Evolutionary conservation across 1,140 invertebrate species (phyloP).

Genomic region (Zaprionus ghesquierei): DNA sequence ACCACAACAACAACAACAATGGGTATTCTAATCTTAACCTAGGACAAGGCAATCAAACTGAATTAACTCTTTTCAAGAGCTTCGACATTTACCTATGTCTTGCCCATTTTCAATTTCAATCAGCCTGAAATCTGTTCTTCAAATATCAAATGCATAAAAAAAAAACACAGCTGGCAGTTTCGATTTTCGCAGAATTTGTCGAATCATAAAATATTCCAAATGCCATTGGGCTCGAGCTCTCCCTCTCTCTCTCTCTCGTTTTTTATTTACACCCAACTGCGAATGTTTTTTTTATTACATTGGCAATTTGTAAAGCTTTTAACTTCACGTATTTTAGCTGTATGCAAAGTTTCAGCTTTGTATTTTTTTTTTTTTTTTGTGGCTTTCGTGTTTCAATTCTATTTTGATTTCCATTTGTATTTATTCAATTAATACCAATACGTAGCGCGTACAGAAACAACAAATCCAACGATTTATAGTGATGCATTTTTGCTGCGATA

Average conservation of each 20-base stretch:
- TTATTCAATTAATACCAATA: slow-evolving; percentile 11
- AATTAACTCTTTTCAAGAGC: no score
- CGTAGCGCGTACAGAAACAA: slow-evolving; percentile 2
- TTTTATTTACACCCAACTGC: neutral
- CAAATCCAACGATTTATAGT: slow-evolving; percentile 19
- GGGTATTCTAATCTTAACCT: neutral
- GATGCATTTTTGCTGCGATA: neutral
- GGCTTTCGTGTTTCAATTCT: neutral
- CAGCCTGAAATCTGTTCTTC: no score
- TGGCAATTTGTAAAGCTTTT: neutral
- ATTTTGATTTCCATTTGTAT: neutral
- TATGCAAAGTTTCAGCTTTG: neutral
- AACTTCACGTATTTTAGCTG: neutral
- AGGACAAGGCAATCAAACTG: neutral
- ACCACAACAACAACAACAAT: no score
- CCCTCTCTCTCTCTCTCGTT: no score
- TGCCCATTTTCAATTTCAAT: no score
- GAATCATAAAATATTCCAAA: neutral
- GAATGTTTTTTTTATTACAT: neutral
- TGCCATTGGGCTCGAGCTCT: neutral
- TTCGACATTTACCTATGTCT: no score
- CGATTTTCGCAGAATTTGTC: no score
- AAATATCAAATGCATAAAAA: neutral
- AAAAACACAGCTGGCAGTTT: no score
- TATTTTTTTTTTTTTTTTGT: neutral